Evolutionary conservation across 2,888 invertebrate genomes (phyloP), one percentile per base, ranked within the genome.

Genomic region (Palloptera scutellata): DNA sequence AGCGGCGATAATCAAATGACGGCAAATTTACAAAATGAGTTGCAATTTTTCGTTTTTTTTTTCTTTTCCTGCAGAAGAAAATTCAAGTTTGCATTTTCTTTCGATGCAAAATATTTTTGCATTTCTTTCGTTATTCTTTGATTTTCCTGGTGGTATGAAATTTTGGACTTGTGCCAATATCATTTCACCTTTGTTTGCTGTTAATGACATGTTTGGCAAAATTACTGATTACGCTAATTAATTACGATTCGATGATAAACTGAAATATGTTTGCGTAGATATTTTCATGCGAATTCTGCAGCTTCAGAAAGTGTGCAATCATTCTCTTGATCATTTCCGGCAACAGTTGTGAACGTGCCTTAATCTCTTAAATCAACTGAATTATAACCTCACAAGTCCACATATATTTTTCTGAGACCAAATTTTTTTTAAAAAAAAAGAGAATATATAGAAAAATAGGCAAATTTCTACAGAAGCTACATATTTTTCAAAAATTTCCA

Each of bases 201-300:
- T 51, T 63, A 67, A 63, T 63, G 67, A 67, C 67, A 59, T 67
- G 57, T 64, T 64, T 61, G 63, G 55, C 60, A 45, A 63, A 67
- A 71, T 40, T 30, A 43, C 68, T 70, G 68, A 74, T 70, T 74
- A 73, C 64, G 72, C 69, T 76, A 75, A 79, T 77, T 80, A 78
- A 80, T 78, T 76, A 75, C 51, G 19, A 20, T 12, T 12, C 4
- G n/a, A 59, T 43, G 40, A 42, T n/a, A 19, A 12, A 43, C 30
- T 13, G 53, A 30, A 11, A n/a, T 61, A 41, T 17, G 19, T 30
- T 40, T 42, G 17, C 10, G 53, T 19, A 30, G 6, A 30, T 30
- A 30, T 30, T n/a, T n/a, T n/a, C n/a, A 30, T 30, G 30, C 30
- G 30, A 30, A 30, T 30, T 30, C 6, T 30, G 30, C 30, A 30